Conservation (phyloP, 1,140 invertebrate species). For the Apis laboriosa region DNA sequence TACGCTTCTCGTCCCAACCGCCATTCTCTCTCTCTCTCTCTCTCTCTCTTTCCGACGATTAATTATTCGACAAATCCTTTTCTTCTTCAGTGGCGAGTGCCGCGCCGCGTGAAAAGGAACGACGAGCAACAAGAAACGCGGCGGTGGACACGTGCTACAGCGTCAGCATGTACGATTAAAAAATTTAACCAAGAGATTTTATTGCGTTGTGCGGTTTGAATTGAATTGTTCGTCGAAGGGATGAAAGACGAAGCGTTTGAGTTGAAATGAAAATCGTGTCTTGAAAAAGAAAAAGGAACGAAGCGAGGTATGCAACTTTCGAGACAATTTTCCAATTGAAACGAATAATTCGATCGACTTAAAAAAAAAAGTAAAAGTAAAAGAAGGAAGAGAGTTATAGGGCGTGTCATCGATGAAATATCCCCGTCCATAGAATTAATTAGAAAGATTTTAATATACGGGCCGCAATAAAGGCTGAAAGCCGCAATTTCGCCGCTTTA, state of each 20-base stretch:
- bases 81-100: constrained; percentile 19
- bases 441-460: constrained; percentile 39
- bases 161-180: background rate
- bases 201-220: too few species aligned
- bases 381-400: background rate
- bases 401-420: constrained; percentile 28
- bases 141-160: constrained; percentile 6
- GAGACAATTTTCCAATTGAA: constrained; percentile 21
- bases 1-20: constrained; percentile 38
- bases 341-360: constrained; percentile 26
- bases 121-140: background rate
- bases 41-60: constrained; percentile 37
- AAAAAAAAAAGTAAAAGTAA: too few species aligned
- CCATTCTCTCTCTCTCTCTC: background rate
- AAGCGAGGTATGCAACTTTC: background rate
- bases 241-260: too few species aligned
- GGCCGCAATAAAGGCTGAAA: constrained; percentile 35
- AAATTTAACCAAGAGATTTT: too few species aligned
- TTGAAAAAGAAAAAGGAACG: too few species aligned
- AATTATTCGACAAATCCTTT: constrained; percentile 66
- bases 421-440: constrained; percentile 36
- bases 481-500: constrained; percentile 40
- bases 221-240: background rate
- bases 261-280: too few species aligned
- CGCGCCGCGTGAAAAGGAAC: background rate